These are phyloP conservation scores for Stichodactyla helianthus DNA, from an alignment of 64 coral and sea anemone species.

Conservation along the genomic window DNA sequence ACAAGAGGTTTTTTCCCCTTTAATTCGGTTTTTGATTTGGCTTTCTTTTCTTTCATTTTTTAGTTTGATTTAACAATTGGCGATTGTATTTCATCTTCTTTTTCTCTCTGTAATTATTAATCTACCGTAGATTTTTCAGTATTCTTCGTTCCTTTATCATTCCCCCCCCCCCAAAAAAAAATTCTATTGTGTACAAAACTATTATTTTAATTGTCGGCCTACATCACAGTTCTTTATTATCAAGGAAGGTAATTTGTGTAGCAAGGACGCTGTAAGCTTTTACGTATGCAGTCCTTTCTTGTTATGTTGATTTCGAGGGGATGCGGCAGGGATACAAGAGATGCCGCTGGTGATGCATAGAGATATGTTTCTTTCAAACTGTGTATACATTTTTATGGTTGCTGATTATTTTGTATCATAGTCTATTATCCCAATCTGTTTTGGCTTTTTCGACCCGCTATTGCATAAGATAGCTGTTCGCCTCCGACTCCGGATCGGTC, in stretches of 20 bases:
- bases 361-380: background rate
- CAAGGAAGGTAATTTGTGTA: background rate
- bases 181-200: background rate
- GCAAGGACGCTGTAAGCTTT: background rate
- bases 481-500: background rate
- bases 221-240: background rate
- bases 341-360: background rate
- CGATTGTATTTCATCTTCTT: too few relatives aligned
- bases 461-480: background rate
- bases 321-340: background rate
- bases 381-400: background rate
- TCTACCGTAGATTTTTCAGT: background rate
- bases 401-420: background rate
- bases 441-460: background rate
- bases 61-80: too few relatives aligned
- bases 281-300: background rate
- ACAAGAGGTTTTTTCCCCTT: too few relatives aligned
- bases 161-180: background rate
- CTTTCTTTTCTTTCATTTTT: too few relatives aligned
- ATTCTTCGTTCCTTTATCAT: background rate
- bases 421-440: background rate
- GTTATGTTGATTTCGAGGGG: background rate
- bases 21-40: too few relatives aligned
- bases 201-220: background rate
- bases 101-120: too few relatives aligned